Conservation (phyloP, 2,113 vertebrate species). For the Reinhardtius hippoglossoides region DNA sequence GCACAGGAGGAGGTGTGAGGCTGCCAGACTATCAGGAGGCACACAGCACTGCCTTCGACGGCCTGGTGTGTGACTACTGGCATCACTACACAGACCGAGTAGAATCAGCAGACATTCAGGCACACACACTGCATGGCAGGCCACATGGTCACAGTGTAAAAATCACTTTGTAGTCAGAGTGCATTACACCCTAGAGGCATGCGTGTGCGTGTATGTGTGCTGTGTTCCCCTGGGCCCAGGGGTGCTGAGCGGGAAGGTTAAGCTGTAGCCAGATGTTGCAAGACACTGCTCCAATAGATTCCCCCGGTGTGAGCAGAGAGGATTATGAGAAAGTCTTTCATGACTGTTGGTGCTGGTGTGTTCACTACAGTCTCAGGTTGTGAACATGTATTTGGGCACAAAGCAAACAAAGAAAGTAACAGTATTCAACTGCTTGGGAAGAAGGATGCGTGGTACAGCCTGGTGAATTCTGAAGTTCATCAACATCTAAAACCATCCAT, state of each 20-base stretch:
- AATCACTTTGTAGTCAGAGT: slow-evolving; percentile 79
- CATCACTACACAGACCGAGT: slow-evolving; percentile 78
- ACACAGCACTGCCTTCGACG: slow-evolving; percentile 73
- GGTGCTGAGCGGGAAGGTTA: slow-evolving; percentile 69
- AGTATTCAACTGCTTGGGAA: slow-evolving; percentile 3
- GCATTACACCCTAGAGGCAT: slow-evolving; percentile 59
- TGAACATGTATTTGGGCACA: slow-evolving; percentile 47
- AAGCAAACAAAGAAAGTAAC: slow-evolving; percentile 33
- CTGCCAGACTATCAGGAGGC: slow-evolving; percentile 72
- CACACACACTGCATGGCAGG: slow-evolving; percentile 65
- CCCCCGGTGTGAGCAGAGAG: slow-evolving; percentile 56
- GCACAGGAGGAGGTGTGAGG: slow-evolving; percentile 49
- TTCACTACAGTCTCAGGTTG: slow-evolving; percentile 44
- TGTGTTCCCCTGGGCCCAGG: slow-evolving; percentile 58
- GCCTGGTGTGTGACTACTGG: slow-evolving; percentile 76
- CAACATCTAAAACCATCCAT: background rate
- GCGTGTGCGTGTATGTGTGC: slow-evolving; percentile 39
- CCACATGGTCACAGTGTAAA: slow-evolving; percentile 73
- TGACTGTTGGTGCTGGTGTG: slow-evolving; percentile 43
- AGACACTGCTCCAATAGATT: slow-evolving; percentile 68
- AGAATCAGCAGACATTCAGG: slow-evolving; percentile 64
- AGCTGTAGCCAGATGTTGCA: slow-evolving; percentile 75
- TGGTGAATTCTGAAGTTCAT: background rate
- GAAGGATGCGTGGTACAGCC: background rate
- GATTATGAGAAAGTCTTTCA: slow-evolving; percentile 68